Evolutionary conservation across 2,113 vertebrate genomes (phyloP).

Genomic region (Ceyx cyanopectus): DNA sequence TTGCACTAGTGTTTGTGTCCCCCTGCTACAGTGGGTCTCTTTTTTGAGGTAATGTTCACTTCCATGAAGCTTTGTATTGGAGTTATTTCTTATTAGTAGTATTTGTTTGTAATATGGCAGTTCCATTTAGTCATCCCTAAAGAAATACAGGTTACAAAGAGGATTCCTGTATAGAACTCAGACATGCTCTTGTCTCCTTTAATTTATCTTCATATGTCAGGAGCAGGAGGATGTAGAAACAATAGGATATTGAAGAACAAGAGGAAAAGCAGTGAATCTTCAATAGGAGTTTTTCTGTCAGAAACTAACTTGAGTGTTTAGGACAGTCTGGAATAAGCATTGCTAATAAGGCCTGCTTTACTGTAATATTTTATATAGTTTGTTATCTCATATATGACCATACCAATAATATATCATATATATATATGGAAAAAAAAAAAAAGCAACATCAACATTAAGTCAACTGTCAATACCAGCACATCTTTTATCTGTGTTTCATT

Average conservation of each 20-base stretch:
- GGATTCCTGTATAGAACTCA: background rate
- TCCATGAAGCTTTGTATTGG: background rate
- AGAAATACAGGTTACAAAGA: background rate
- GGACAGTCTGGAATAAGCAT: background rate
- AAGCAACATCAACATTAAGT: background rate
- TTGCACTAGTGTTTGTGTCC: background rate
- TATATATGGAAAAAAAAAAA: background rate
- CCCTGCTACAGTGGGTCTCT: background rate
- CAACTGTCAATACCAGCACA: background rate
- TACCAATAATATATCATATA: background rate
- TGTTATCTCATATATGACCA: background rate
- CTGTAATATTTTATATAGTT: background rate
- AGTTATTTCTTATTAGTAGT: background rate
- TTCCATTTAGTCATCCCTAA: background rate
- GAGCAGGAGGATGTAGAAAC: background rate
- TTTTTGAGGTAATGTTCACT: background rate
- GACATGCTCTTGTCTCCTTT: background rate
- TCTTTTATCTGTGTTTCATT: background rate
- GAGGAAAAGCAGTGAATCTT: background rate
- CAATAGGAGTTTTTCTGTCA: background rate
- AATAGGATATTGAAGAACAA: background rate
- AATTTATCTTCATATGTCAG: background rate
- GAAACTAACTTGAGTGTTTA: background rate
- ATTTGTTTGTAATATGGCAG: background rate
- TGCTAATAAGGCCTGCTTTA: background rate